Evolutionary conservation across 2,797 vertebrate genomes (phyloP).

Genomic region (Ctenosaura bakeri): DNA sequence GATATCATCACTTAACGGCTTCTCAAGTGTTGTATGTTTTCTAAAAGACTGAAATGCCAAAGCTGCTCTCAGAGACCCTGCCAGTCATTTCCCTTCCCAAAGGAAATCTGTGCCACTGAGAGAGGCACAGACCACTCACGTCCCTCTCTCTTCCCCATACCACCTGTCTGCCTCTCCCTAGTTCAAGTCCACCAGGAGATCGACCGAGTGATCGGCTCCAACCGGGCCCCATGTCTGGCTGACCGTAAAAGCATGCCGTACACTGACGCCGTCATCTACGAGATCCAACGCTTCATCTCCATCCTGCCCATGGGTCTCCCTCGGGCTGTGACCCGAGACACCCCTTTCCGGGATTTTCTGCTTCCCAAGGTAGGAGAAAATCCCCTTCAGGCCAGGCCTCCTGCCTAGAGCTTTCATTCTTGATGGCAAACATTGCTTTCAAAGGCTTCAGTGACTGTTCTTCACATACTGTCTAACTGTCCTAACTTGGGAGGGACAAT

Average conservation of each 20-base stretch:
- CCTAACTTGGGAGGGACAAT: no score
- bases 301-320: constrained; percentile 31
- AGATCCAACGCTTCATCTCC: constrained; percentile 53
- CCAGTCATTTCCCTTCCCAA: no score
- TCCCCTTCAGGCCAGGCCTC: neutral
- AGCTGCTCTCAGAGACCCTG: neutral
- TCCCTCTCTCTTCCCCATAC: accelerated
- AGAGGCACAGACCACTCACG: no score
- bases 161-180: neutral
- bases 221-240: neutral
- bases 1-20: no score
- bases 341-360: neutral
- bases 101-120: no score
- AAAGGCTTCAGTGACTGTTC: neutral
- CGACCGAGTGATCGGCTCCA: neutral
- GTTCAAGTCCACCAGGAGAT: constrained; percentile 50
- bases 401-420: neutral
- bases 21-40: no score
- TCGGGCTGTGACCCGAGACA: neutral
- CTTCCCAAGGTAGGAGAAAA: constrained; percentile 39
- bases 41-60: no score
- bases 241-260: constrained; percentile 44
- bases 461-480: no score
- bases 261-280: neutral
- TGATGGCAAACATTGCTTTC: neutral